Percentiles rank a stretch among this genome's conserved stretches.
Conservation (phyloP, 2,113 vertebrate genomes). For the Campylorhamphus procurvoides region DNA sequence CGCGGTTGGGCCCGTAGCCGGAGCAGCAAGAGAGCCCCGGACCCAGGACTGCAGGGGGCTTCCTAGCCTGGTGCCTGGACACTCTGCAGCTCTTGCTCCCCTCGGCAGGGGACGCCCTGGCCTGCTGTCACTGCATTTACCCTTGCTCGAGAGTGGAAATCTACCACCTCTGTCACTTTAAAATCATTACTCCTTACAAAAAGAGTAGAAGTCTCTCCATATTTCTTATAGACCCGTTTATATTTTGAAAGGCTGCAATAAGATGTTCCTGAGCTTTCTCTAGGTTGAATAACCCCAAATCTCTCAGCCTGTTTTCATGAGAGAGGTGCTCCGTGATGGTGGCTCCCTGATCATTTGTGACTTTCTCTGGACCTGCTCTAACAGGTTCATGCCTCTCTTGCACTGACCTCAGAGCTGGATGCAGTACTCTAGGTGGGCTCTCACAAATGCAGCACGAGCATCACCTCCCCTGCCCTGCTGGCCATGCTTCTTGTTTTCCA, state of each 20-base stretch:
- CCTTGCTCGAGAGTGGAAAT: neutral
- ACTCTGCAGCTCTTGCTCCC: fast-evolving
- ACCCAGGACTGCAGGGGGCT: too few relatives aligned
- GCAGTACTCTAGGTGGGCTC: neutral
- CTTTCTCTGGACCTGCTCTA: neutral
- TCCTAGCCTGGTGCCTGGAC: too few relatives aligned
- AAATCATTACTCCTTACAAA: neutral
- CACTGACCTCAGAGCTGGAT: neutral
- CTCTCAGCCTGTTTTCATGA: neutral
- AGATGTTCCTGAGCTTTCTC: neutral
- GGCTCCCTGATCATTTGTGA: fast-evolving
- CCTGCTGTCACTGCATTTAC: fast-evolving
- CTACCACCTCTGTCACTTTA: neutral
- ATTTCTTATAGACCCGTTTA: neutral
- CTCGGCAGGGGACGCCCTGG: neutral
- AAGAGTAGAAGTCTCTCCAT: neutral
- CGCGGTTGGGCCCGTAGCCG: fast-evolving
- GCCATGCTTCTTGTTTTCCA: neutral
- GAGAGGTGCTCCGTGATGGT: neutral
- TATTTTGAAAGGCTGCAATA: neutral
- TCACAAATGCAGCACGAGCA: fast-evolving
- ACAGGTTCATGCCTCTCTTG: neutral
- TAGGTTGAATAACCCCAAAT: neutral
- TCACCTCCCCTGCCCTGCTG: neutral
- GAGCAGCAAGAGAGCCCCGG: fast-evolving